phyloP scores from a whole-genome alignment of 1,140 invertebrate species.

The Berghia stephanieae region DNA sequence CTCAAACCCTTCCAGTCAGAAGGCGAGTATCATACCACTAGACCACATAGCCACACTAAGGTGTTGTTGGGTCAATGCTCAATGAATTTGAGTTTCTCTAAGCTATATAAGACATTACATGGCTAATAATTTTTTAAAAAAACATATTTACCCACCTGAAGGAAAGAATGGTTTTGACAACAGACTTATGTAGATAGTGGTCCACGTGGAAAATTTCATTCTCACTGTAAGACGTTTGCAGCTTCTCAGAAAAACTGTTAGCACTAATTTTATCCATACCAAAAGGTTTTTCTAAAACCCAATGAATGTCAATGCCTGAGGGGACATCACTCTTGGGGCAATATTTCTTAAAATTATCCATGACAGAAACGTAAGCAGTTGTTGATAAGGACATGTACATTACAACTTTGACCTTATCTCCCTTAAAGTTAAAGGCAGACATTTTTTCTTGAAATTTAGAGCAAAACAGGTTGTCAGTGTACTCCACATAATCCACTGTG shows the following conservation, averaged over 20 bases:
- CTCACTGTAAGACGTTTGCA: conserved; percentile 52
- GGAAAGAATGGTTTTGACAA: conserved; percentile 60
- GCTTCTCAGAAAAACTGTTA: conserved; percentile 41
- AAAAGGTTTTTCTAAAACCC: conserved; percentile 65
- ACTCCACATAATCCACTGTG: conserved; percentile 42
- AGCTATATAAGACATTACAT: background rate
- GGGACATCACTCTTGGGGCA: background rate
- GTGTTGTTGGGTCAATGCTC: background rate
- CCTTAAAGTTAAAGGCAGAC: no score
- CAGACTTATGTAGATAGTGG: conserved; percentile 65
- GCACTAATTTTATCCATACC: conserved; percentile 54
- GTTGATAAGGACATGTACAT: conserved; percentile 63
- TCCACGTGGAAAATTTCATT: conserved; percentile 64
- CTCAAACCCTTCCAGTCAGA: no score
- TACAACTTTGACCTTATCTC: conserved; percentile 47
- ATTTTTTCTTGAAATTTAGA: no score
- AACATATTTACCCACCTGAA: conserved; percentile 51
- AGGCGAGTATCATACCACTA: no score
- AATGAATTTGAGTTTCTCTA: background rate
- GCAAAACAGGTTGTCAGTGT: no score
- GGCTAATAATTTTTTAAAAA: background rate
- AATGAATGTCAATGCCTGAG: background rate
- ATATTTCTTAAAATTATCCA: conserved; percentile 47
- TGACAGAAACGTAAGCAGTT: conserved; percentile 48
- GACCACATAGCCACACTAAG: no score